A percentile compares a stretch with the other conserved stretches of the same genome.
Conservation (phyloP, 2,113 vertebrate genomes). For the Salvelinus fontinalis region DNA sequence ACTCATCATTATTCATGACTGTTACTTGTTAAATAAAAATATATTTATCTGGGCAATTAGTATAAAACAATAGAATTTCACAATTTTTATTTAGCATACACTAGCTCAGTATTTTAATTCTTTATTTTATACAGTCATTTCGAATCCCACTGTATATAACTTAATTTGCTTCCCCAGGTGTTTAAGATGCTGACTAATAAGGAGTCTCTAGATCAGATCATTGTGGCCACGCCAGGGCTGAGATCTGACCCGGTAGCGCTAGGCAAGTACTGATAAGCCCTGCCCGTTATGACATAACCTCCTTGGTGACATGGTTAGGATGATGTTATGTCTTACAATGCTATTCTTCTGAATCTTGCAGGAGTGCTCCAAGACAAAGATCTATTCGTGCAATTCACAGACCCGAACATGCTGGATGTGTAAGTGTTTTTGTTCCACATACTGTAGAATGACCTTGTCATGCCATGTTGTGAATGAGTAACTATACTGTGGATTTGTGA, state of each 20-base stretch:
- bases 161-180: conserved; percentile 72
- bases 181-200: conserved; percentile 96
- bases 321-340: background rate
- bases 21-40: too few relatives aligned
- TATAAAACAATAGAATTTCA: background rate
- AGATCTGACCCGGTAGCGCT: conserved; percentile 88
- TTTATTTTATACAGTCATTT: too few relatives aligned
- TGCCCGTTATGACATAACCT: background rate
- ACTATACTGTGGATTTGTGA: background rate
- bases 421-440: conserved; percentile 67
- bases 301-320: too few relatives aligned
- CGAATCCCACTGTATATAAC: background rate
- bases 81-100: too few relatives aligned
- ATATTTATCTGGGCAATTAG: too few relatives aligned
- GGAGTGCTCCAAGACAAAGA: conserved; percentile 97
- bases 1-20: too few relatives aligned
- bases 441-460: background rate
- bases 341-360: conserved; percentile 49
- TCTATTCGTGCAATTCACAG: conserved; percentile 94
- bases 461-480: too few relatives aligned
- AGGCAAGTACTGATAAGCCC: conserved; percentile 71
- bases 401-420: conserved; percentile 93
- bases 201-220: conserved; percentile 95
- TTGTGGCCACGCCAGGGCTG: conserved; percentile 92
- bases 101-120: too few relatives aligned